These are phyloP conservation scores for Melospiza melodia DNA, from an alignment of 2,113 vertebrate species.

Conservation along the genomic window DNA sequence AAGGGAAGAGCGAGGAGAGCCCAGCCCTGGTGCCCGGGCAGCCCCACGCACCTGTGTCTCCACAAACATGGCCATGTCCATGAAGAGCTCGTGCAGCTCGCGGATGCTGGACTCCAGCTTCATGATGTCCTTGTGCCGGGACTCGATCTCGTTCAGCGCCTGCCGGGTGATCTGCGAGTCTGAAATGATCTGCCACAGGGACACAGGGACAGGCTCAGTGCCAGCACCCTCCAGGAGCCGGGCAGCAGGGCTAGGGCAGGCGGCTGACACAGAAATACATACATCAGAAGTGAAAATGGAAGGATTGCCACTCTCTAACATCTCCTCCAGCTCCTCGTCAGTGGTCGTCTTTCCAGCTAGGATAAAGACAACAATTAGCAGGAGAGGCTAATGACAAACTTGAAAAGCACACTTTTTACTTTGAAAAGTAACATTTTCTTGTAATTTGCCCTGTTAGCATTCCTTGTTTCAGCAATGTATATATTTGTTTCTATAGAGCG, in stretches of 20 bases:
- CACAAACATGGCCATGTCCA: constrained; percentile 96
- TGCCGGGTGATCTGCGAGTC: constrained; percentile 93
- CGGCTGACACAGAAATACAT: constrained; percentile 35
- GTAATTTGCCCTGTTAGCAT: neutral
- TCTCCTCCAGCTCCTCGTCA: constrained; percentile 90
- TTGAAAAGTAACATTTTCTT: neutral
- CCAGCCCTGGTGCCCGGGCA: no score
- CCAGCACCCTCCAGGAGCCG: accelerated
- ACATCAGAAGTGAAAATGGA: constrained; percentile 95
- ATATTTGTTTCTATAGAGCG: neutral
- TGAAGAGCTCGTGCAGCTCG: constrained; percentile 92
- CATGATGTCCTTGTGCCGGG: constrained; percentile 93
- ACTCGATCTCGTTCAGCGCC: constrained; percentile 93
- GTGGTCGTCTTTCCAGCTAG: constrained; percentile 91
- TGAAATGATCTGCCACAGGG: constrained; percentile 83
- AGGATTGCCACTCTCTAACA: constrained; percentile 93
- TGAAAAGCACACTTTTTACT: neutral
- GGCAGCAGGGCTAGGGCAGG: accelerated
- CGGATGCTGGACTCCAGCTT: constrained; percentile 91
- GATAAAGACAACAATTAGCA: constrained; percentile 2
- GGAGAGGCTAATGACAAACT: neutral
- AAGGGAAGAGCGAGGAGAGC: no score
- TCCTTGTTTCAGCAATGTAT: neutral
- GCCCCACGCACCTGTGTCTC: constrained; percentile 86
- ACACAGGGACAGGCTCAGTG: neutral